phyloP scores from a whole-genome alignment of 2,113 vertebrate genomes.

The Polypterus senegalus region DNA sequence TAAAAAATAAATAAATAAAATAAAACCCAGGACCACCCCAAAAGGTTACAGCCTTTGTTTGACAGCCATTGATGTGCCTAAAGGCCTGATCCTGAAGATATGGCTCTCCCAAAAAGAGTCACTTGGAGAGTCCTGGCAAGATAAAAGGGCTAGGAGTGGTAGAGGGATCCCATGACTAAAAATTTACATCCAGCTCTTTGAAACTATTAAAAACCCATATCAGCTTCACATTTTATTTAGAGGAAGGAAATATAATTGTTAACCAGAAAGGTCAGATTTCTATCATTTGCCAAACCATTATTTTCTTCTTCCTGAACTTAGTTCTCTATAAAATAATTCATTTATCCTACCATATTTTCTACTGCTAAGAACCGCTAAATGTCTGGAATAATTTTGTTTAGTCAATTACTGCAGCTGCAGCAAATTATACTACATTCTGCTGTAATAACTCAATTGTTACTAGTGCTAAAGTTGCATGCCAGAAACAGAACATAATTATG shows the following conservation, averaged over 20 bases:
- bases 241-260: not conserved
- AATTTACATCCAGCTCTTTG: too few relatives aligned
- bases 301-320: not conserved
- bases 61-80: too few relatives aligned
- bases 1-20: too few relatives aligned
- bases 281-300: not conserved
- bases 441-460: conserved; percentile 1
- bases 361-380: not conserved
- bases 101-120: too few relatives aligned
- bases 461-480: not conserved
- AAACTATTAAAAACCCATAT: too few relatives aligned
- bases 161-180: too few relatives aligned
- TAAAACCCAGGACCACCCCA: too few relatives aligned
- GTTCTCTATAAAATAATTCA: not conserved
- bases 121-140: too few relatives aligned
- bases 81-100: too few relatives aligned
- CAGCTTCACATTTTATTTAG: not conserved
- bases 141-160: too few relatives aligned
- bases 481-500: not conserved
- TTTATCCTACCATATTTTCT: not conserved
- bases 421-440: not conserved
- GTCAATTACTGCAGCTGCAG: not conserved
- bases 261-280: not conserved
- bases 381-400: not conserved
- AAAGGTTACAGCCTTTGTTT: too few relatives aligned